A percentile compares a stretch with the other conserved stretches of the same genome.
These are phyloP conservation scores for Anguilla pacifica DNA, from an alignment of 2,797 vertebrate genomes.

Conservation along the genomic window DNA sequence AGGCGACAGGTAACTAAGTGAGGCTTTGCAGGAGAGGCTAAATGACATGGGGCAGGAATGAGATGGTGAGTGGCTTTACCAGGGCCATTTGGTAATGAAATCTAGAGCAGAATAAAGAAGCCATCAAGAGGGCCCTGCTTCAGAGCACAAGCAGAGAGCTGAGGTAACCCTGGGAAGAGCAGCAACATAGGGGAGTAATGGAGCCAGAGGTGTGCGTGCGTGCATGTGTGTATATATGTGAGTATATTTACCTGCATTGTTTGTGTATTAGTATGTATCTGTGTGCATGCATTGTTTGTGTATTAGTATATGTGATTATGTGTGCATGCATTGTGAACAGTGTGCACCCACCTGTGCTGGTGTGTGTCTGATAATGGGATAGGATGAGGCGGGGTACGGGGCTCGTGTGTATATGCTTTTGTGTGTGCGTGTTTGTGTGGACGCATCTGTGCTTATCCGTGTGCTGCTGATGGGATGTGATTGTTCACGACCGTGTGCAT, in stretches of 20 bases:
- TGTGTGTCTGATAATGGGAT: not conserved
- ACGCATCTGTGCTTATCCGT: not conserved
- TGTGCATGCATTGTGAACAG: not conserved
- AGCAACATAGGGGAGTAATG: not conserved
- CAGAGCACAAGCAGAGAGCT: not conserved
- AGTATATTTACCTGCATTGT: not conserved
- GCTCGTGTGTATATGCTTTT: not conserved
- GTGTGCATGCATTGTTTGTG: not conserved
- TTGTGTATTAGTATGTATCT: not conserved
- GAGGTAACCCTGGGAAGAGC: not conserved
- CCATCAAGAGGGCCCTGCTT: not conserved
- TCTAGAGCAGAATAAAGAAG: not conserved
- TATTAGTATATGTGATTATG: not conserved
- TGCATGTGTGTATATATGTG: not conserved
- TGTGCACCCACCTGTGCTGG: not conserved
- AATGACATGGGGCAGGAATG: not conserved
- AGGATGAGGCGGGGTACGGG: not conserved
- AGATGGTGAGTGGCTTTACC: not conserved
- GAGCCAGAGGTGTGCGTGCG: not conserved
- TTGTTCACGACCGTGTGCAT: not conserved
- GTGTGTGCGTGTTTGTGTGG: not conserved
- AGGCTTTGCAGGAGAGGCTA: not conserved
- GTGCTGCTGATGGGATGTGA: not conserved
- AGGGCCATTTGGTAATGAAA: not conserved
- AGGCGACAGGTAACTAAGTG: conserved; percentile 1